Evolutionary conservation across 1,140 invertebrate genomes (phyloP).

Genomic region (Oryctes rhinoceros): DNA sequence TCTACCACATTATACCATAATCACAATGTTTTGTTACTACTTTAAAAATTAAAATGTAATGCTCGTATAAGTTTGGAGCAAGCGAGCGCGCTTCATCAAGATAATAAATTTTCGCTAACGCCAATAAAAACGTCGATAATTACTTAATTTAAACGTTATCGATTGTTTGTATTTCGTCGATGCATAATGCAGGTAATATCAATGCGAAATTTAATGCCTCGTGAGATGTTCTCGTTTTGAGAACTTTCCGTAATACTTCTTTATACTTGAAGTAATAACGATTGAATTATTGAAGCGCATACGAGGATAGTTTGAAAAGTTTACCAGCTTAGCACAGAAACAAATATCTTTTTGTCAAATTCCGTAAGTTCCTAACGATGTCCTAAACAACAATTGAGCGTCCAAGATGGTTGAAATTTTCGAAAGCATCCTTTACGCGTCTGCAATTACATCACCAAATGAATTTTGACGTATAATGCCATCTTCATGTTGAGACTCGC

Average conservation of each 20-base stretch:
- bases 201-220: too few relatives aligned
- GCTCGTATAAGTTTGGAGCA: not conserved
- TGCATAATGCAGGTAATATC: not conserved
- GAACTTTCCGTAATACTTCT: not conserved
- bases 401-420: too few relatives aligned
- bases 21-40: not conserved
- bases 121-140: not conserved
- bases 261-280: not conserved
- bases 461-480: too few relatives aligned
- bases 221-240: not conserved
- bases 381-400: too few relatives aligned
- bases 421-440: too few relatives aligned
- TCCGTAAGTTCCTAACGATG: too few relatives aligned
- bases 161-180: not conserved
- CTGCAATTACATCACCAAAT: too few relatives aligned
- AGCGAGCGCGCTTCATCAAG: not conserved
- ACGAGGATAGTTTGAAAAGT: not conserved
- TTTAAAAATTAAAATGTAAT: slow-evolving; percentile 28
- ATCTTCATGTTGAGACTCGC: too few relatives aligned
- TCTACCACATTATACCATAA: not conserved
- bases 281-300: not conserved
- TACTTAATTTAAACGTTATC: not conserved
- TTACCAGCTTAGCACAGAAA: too few relatives aligned
- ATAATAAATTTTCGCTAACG: slow-evolving; percentile 6
- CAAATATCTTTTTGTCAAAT: too few relatives aligned